Base-by-base conservation (phyloP, 2,113 vertebrate species). In the Cebidichthys violaceus region DNA sequence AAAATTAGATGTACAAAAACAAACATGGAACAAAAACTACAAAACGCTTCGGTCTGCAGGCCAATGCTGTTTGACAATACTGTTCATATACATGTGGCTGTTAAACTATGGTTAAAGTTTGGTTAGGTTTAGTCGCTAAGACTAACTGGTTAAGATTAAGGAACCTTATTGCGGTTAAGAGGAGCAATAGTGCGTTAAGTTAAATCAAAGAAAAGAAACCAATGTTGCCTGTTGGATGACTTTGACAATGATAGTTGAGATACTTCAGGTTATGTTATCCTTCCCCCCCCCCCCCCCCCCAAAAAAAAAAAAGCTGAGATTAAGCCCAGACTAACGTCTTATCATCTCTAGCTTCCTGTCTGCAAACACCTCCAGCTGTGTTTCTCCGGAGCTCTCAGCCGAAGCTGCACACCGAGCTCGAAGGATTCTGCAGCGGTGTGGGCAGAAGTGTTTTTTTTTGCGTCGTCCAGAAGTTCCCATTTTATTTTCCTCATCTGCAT, bases 371-470 rank as follows among this genome's bases (percentile, higher is more conserved):
- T n/a, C n/a, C 27, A 37, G 20, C 24, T 66, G 8, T 24, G 20
- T 61, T 37, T 27, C 66, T 31, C 35, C 37, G 15, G 31, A 27
- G 15, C 43, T n/a, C 15, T 33, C 5, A 1, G 18, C n/a, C 17
- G n/a, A 65, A 62, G 24, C 50, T 24, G 29, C 20, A 37, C 35
- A 4, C 10, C 24, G 0, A 61, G 55, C 37, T 31, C 4, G 62
- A n/a, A n/a, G 2, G 22, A 24, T 50, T 52, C 45, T 41, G 43
- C 41, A 43, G 47, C 66, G 24, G 31, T 29, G 54, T 29, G 54
- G 18, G 18, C 29, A n/a, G n/a, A n/a, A 54, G 43, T 33, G 45
- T 35, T 75, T n/a, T n/a, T n/a, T n/a, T n/a, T 79, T 67, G n/a
- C 8, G 43, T 65, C 45, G 41, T 47, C 5, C 3, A 65, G 13